Conservation (phyloP, 1,140 invertebrate genomes). For the Pseudomyrmex cubaensis region DNA sequence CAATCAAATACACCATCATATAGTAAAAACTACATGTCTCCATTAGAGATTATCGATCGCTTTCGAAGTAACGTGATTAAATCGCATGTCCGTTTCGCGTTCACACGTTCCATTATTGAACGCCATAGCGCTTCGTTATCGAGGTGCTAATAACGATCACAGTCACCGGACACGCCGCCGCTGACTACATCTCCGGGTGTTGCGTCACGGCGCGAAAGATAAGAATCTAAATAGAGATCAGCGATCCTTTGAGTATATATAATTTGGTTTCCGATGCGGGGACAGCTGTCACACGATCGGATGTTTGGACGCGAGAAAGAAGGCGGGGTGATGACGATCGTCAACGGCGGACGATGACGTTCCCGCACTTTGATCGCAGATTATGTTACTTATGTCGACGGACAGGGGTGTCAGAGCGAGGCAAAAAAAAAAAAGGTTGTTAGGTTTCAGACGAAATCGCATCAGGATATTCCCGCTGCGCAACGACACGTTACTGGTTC, state of each 20-base stretch:
- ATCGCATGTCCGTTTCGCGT: slow-evolving; percentile 37
- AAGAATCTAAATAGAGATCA: slow-evolving; percentile 85
- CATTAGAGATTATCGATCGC: slow-evolving; percentile 63
- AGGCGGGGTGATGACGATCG: slow-evolving; percentile 67
- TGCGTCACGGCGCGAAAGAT: slow-evolving; percentile 74
- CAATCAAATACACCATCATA: background rate
- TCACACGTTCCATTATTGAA: slow-evolving; percentile 62
- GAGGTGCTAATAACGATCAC: slow-evolving; percentile 54
- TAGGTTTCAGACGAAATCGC: slow-evolving; percentile 65
- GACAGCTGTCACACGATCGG: slow-evolving; percentile 83
- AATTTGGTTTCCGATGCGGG: slow-evolving; percentile 84
- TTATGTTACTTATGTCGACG: slow-evolving; percentile 78
- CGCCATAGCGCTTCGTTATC: background rate
- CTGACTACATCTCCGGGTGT: slow-evolving; percentile 56
- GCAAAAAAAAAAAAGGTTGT: slow-evolving; percentile 72
- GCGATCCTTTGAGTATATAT: slow-evolving; percentile 82
- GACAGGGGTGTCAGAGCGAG: slow-evolving; percentile 73
- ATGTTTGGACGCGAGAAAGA: slow-evolving; percentile 46
- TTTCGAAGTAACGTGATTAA: slow-evolving; percentile 65
- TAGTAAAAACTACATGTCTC: slow-evolving; percentile 14
- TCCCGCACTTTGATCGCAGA: slow-evolving; percentile 81
- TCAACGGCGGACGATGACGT: slow-evolving; percentile 68
- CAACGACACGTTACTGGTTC: slow-evolving; percentile 49
- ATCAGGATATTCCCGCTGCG: slow-evolving; percentile 48
- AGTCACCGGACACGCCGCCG: slow-evolving; percentile 28